These are phyloP conservation scores for Steinernema scapterisci DNA, from an alignment of 2,888 invertebrate species.

Conservation along the genomic window DNA sequence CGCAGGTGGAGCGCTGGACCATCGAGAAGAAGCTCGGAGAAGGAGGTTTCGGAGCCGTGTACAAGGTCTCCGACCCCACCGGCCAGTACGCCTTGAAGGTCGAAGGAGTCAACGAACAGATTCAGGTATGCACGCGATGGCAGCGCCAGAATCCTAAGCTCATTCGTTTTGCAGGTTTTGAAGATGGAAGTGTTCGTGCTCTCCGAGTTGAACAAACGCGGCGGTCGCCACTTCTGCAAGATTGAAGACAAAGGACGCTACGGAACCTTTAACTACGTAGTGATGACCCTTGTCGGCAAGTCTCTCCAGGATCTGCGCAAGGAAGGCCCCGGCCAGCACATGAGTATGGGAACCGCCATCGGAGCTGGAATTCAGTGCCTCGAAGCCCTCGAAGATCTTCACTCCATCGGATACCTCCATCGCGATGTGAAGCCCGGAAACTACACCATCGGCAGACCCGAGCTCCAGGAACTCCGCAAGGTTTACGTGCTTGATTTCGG, in stretches of 20 bases:
- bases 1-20: slow-evolving; percentile 28
- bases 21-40: slow-evolving; percentile 31
- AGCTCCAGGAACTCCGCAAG: slow-evolving; percentile 55
- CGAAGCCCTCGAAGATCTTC: slow-evolving; percentile 63
- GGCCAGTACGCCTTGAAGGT: slow-evolving; percentile 24
- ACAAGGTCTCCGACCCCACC: slow-evolving; percentile 27
- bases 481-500: slow-evolving; percentile 64
- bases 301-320: slow-evolving; percentile 55
- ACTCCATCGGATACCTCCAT: slow-evolving; percentile 57
- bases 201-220: slow-evolving; percentile 57
- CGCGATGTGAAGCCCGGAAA: slow-evolving; percentile 54
- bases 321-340: slow-evolving; percentile 50
- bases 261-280: slow-evolving; percentile 60
- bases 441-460: slow-evolving; percentile 58
- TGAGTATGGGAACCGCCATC: slow-evolving; percentile 61
- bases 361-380: slow-evolving; percentile 54
- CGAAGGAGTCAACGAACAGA: slow-evolving; percentile 42
- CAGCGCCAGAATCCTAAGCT: neutral
- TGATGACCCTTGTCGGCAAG: slow-evolving; percentile 66
- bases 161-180: slow-evolving; percentile 49
- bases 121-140: slow-evolving; percentile 39
- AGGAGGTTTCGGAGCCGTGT: slow-evolving; percentile 33
- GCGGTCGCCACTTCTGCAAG: slow-evolving; percentile 61
- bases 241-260: slow-evolving; percentile 64
- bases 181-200: slow-evolving; percentile 66